Conservation (phyloP, 2,888 invertebrate genomes). For the Piscicola geometra region DNA sequence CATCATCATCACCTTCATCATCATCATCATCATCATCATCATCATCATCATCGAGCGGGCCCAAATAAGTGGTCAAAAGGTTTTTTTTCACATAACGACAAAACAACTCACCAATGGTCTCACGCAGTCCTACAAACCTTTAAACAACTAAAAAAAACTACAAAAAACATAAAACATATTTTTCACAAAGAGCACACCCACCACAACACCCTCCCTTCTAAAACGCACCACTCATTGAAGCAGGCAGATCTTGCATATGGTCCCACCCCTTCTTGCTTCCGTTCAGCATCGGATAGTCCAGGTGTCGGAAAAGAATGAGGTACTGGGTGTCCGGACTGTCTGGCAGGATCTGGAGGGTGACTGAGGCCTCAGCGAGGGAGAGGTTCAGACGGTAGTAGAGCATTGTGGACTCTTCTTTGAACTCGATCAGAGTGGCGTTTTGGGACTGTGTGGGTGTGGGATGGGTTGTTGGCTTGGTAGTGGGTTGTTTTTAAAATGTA, state of each 20-base stretch:
- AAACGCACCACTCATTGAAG: constrained; percentile 1
- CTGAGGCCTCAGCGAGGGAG: constrained; percentile 21
- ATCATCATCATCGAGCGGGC: constrained; percentile 30
- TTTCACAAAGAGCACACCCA: not conserved
- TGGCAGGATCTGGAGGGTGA: constrained; percentile 40
- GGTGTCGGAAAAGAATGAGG: constrained; percentile 42
- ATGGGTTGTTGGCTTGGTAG: too few relatives aligned
- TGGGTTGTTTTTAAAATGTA: too few relatives aligned
- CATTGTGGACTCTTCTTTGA: constrained; percentile 33
- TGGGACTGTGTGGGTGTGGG: not conserved
- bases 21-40: constrained; percentile 26
- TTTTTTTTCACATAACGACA: too few relatives aligned
- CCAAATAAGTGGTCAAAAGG: too few relatives aligned
- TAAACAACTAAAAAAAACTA: too few relatives aligned
- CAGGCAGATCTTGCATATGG: constrained; percentile 36
- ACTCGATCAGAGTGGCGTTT: constrained; percentile 22
- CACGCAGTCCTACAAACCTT: too few relatives aligned
- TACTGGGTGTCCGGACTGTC: constrained; percentile 40
- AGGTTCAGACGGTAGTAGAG: constrained; percentile 37
- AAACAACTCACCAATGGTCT: too few relatives aligned
- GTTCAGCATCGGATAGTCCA: constrained; percentile 41
- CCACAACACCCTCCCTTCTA: not conserved
- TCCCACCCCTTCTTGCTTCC: constrained; percentile 40
- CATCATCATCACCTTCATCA: constrained; percentile 29
- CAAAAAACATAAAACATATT: not conserved